phyloP scores from a whole-genome alignment of 2,797 vertebrate species.

The Peromyscus melanophrys region DNA sequence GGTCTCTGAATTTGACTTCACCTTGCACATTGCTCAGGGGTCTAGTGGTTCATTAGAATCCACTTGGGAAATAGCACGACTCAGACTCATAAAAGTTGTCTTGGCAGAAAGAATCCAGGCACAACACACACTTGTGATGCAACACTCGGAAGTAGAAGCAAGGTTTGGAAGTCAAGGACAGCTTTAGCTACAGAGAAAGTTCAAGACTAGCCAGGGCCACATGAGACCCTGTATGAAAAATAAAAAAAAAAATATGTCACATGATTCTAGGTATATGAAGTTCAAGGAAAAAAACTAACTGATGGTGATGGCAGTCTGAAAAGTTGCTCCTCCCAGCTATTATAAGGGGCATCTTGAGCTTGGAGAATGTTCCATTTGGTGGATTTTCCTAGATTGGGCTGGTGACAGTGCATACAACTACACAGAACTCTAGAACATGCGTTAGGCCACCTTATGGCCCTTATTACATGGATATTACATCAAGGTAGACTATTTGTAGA shows the following conservation, averaged over 20 bases:
- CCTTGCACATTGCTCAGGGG: background rate
- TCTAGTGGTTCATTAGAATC: rapidly evolving
- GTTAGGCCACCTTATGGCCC: background rate
- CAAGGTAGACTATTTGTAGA: background rate
- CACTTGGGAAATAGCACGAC: rapidly evolving
- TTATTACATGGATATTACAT: background rate
- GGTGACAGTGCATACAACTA: rapidly evolving
- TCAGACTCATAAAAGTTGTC: background rate
- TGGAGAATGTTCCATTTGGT: background rate
- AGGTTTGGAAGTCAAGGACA: background rate
- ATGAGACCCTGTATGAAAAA: background rate
- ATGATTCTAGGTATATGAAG: background rate
- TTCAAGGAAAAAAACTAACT: rapidly evolving
- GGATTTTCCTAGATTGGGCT: background rate
- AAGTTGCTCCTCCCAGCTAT: rapidly evolving
- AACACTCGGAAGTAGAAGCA: background rate
- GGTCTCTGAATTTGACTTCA: rapidly evolving
- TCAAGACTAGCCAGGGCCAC: background rate
- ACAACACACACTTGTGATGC: background rate
- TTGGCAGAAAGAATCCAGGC: background rate
- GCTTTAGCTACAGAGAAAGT: background rate
- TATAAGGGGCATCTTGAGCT: background rate
- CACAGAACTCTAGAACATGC: background rate
- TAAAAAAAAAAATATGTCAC: background rate
- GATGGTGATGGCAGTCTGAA: rapidly evolving